Evolutionary conservation across 2,113 vertebrate genomes (phyloP).

Genomic region (Heteronetta atricapilla): DNA sequence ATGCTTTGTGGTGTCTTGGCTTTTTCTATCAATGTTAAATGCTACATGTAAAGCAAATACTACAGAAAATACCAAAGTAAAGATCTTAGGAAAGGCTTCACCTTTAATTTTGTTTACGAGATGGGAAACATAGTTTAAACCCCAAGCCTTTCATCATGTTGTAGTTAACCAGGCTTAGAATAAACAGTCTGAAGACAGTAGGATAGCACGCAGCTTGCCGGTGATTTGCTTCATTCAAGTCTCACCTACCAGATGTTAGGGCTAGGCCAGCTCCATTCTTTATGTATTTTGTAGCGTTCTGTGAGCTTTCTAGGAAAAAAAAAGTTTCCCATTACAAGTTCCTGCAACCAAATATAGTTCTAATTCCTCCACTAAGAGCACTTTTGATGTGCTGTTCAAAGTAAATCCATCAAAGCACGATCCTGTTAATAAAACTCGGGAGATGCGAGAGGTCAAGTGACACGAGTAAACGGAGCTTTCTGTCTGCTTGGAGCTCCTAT

Average conservation of each 20-base stretch:
- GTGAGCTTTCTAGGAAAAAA: constrained; percentile 48
- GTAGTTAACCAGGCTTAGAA: background rate
- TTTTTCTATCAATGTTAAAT: background rate
- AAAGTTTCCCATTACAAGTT: background rate
- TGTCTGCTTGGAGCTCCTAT: background rate
- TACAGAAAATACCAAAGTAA: background rate
- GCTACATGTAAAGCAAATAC: background rate
- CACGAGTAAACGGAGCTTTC: background rate
- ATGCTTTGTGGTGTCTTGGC: background rate
- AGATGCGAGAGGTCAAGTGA: constrained; percentile 21
- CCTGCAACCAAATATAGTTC: background rate
- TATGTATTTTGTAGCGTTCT: background rate
- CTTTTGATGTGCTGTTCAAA: constrained; percentile 35
- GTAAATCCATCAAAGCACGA: background rate
- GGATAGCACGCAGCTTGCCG: background rate
- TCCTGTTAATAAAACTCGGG: background rate
- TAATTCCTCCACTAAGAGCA: background rate
- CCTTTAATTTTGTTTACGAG: background rate
- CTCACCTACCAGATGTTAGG: background rate
- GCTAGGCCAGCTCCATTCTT: background rate
- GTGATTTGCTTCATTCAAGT: background rate
- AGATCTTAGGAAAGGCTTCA: background rate
- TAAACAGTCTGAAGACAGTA: background rate
- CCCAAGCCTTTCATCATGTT: background rate
- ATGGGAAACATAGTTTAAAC: background rate